Conservation (phyloP, 2,113 vertebrate species). For the Anhinga anhinga region DNA sequence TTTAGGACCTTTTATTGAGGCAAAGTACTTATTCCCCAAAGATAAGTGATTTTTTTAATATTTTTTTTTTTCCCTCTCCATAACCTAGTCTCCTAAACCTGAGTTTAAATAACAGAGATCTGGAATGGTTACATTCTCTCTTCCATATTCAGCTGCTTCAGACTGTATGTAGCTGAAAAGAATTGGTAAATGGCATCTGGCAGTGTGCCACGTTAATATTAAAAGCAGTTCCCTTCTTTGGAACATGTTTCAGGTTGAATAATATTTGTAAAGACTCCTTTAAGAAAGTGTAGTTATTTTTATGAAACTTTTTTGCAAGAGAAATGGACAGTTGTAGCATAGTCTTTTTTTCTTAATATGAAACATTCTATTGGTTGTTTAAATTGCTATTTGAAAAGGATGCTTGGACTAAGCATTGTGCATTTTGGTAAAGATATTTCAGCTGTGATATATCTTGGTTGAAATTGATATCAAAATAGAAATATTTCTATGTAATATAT, state of each 20-base stretch:
- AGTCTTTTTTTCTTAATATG: background rate
- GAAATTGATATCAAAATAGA: background rate
- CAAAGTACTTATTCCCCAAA: background rate
- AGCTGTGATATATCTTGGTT: background rate
- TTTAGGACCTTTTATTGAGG: background rate
- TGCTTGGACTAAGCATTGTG: background rate
- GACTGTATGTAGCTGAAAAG: background rate
- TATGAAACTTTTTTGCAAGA: background rate
- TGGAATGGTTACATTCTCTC: background rate
- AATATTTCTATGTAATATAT: background rate
- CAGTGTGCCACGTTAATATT: background rate
- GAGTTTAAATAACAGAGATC: background rate
- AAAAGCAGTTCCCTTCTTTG: background rate
- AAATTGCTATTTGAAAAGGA: background rate
- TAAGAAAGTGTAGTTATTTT: background rate
- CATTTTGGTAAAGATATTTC: background rate
- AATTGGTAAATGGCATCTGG: background rate
- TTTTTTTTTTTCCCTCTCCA: fast-evolving
- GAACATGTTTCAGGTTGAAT: background rate
- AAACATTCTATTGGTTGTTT: background rate
- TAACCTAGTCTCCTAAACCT: background rate
- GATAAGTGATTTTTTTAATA: background rate
- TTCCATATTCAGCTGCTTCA: background rate
- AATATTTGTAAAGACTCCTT: background rate
- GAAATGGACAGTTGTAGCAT: background rate